These are phyloP conservation scores for Epinephelus awoara DNA, from an alignment of 2,797 vertebrate species.

Conservation along the genomic window DNA sequence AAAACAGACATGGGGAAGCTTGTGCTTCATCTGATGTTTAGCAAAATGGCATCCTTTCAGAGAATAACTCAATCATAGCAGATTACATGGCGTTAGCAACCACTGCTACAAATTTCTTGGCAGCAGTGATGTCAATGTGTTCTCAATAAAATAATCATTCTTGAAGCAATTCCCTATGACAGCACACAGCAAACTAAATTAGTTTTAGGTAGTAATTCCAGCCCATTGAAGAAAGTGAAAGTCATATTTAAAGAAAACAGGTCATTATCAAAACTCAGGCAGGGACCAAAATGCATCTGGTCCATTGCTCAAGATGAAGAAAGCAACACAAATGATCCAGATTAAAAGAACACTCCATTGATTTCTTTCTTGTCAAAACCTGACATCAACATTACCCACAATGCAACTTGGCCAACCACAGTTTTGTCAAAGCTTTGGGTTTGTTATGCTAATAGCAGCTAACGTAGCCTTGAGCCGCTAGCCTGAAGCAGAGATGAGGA, in stretches of 20 bases:
- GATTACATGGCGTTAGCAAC: background rate
- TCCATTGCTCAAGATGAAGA: background rate
- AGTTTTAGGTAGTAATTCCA: background rate
- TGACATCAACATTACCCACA: background rate
- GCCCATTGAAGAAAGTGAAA: background rate
- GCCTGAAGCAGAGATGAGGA: background rate
- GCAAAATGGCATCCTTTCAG: constrained; percentile 19
- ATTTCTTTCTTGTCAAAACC: background rate
- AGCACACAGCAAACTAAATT: background rate
- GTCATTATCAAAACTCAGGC: constrained; percentile 20
- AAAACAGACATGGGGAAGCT: too few species aligned
- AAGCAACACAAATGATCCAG: background rate
- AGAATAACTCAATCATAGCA: constrained; percentile 6
- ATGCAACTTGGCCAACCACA: background rate
- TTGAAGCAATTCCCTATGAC: background rate
- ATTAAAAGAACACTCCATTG: background rate
- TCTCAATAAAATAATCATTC: background rate
- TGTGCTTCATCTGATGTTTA: constrained; percentile 9
- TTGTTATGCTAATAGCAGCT: background rate
- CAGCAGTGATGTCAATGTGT: background rate
- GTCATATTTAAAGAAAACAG: constrained; percentile 22
- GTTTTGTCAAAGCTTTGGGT: background rate
- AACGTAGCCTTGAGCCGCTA: background rate
- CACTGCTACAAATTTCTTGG: background rate
- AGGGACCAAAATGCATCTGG: constrained; percentile 4